Base-by-base conservation (phyloP, 2,888 invertebrate genomes). In the Cheiracanthium punctorium region DNA sequence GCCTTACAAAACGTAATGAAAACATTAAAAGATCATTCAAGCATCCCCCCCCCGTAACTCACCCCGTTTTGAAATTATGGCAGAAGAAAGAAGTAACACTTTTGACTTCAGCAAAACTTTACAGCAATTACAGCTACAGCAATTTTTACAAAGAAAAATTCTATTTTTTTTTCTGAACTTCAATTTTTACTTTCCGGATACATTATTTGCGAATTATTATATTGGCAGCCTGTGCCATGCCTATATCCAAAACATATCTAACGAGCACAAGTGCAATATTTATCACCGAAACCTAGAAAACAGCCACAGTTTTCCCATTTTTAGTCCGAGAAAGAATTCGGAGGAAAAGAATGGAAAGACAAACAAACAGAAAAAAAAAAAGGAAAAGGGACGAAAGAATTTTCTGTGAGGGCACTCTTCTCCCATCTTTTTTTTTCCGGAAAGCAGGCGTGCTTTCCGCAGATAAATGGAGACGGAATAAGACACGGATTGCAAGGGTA, bases 381-480 rank as follows among this genome's bases (percentile, higher is more conserved):
- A 33, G 33, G 20, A 37, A 32, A 24, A 37, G 20, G 33, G 37
- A n/a, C 37, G 37, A 41, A 67, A 67, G 58, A 76, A 43, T 76
- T 85, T 74, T 79, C 37, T 69, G 72, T 69, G 73, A 37, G 71
- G 67, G 64, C 72, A 76, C 75, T 76, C 76, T 84, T 84, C 70
- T 67, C 43, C 67, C 73, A 48, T 58, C 73, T 70, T 74, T n/a
- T n/a, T 72, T 41, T 69, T 48, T 64, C 28, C 41, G n/a, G 70
- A 37, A 69, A 64, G 74, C 28, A 32, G n/a, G 67, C 48, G 67
- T 32, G 77, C 75, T 86, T 85, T 85, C 74, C 80, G 69, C 72
- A 81, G 87, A 87, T 87, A 87, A 87, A 87, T 87, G 77, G 77
- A 81, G 81, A 81, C 72, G 81, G 87, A 87, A 87, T 77, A 87